A percentile compares a stretch with the other conserved stretches of the same genome.
phyloP scores from a whole-genome alignment of 1,140 invertebrate species.

The Bemisia tabaci region DNA sequence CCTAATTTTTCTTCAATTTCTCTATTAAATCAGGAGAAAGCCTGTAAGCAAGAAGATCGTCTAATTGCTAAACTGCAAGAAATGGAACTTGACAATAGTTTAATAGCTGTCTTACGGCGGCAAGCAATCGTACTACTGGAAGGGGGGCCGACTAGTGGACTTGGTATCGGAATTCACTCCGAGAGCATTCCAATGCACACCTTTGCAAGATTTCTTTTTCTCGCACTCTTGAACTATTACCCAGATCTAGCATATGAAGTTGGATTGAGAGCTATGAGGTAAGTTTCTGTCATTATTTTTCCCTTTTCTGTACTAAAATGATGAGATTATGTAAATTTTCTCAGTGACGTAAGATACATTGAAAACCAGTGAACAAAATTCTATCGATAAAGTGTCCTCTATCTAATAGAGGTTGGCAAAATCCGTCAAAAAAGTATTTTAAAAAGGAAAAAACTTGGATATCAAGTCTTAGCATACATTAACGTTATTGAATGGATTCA shows the following conservation, averaged over 20 bases:
- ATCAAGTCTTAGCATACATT: too few relatives aligned
- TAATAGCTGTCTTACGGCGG: constrained; percentile 43
- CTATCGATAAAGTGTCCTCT: too few relatives aligned
- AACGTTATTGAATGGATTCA: too few relatives aligned
- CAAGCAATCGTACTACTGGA: constrained; percentile 47
- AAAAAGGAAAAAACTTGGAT: too few relatives aligned
- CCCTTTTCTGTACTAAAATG: too few relatives aligned
- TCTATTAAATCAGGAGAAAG: constrained; percentile 38
- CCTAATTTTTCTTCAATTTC: background rate
- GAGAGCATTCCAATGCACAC: constrained; percentile 69
- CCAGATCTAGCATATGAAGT: constrained; percentile 60
- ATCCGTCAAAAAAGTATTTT: too few relatives aligned
- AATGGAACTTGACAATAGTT: constrained; percentile 54
- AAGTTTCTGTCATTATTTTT: constrained; percentile 8
- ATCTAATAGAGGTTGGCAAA: too few relatives aligned
- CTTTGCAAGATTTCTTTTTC: constrained; percentile 65
- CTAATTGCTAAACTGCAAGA: constrained; percentile 58
- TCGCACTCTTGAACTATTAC: constrained; percentile 53
- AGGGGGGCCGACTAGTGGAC: constrained; percentile 58
- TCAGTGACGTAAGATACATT: too few relatives aligned
- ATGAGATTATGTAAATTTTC: too few relatives aligned
- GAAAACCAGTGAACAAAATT: too few relatives aligned
- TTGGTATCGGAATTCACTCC: constrained; percentile 58
- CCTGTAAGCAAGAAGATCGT: constrained; percentile 59
- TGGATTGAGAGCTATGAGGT: constrained; percentile 45